A percentile compares a stretch with the other conserved stretches of the same genome.
phyloP scores from a whole-genome alignment of 2,888 invertebrate species.

The Siphlonurus alternatus region DNA sequence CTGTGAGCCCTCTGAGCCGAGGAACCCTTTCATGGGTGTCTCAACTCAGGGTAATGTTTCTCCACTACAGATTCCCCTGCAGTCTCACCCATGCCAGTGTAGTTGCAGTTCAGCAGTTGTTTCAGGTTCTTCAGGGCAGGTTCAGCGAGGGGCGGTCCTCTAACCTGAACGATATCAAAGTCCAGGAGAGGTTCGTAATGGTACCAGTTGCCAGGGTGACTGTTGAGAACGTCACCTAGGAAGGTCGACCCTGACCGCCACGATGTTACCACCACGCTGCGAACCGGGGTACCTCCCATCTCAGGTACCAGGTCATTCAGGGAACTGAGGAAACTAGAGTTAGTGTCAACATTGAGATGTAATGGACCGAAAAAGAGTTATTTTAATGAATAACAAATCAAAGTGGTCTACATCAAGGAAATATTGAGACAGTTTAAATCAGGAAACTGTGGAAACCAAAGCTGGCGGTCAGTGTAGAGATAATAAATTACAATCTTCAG shows the following conservation, averaged over 20 bases:
- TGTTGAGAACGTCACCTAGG: conserved; percentile 66
- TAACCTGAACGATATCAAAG: conserved; percentile 65
- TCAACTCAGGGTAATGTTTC: too few species aligned
- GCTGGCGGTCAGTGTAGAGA: too few species aligned
- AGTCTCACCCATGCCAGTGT: conserved; percentile 40
- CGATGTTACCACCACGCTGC: conserved; percentile 67
- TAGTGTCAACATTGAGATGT: not conserved
- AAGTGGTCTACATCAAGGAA: too few species aligned
- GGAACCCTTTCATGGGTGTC: too few species aligned
- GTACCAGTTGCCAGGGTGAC: conserved; percentile 74
- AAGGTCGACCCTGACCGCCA: conserved; percentile 87
- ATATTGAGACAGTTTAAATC: too few species aligned
- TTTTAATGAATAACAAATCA: too few species aligned
- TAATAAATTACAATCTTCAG: too few species aligned
- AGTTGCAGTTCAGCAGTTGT: conserved; percentile 60
- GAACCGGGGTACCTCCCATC: conserved; percentile 50
- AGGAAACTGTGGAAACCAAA: too few species aligned
- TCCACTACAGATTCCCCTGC: too few species aligned
- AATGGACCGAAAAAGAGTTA: too few species aligned
- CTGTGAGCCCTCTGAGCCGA: too few species aligned
- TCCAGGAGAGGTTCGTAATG: conserved; percentile 79
- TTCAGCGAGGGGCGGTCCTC: conserved; percentile 52
- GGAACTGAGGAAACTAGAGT: conserved; percentile 23
- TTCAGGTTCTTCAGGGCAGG: conserved; percentile 49
- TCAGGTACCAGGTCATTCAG: conserved; percentile 51